phyloP scores from a whole-genome alignment of 2,113 vertebrate species.

The Podarcis muralis region DNA sequence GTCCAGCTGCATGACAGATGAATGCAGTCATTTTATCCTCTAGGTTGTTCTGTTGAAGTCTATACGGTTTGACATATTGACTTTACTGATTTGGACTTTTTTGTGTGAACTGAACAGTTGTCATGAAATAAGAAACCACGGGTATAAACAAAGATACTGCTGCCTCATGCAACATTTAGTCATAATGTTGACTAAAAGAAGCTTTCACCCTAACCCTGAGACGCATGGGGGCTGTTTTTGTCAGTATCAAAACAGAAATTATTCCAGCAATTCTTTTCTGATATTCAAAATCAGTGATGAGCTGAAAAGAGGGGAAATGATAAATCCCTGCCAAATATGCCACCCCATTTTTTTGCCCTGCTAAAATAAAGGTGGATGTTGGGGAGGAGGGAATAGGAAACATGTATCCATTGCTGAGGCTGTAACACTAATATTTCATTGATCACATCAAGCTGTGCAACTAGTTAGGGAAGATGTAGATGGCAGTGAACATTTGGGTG shows the following conservation, averaged over 20 bases:
- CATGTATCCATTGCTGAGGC: neutral
- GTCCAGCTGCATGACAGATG: constrained; percentile 56
- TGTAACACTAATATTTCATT: neutral
- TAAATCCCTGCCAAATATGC: neutral
- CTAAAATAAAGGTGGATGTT: no score
- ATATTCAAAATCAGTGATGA: neutral
- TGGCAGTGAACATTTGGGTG: neutral
- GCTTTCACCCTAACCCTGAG: neutral
- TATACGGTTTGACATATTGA: constrained; percentile 48
- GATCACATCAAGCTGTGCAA: neutral
- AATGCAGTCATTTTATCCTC: constrained; percentile 61
- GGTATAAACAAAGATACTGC: neutral
- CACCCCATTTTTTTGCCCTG: no score
- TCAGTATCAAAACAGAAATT: neutral
- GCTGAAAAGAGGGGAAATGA: neutral
- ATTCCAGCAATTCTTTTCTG: neutral
- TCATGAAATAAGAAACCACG: neutral
- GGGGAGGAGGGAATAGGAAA: no score
- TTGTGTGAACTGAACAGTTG: constrained; percentile 32
- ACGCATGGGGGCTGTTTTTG: neutral
- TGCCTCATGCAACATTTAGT: neutral
- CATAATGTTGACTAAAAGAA: neutral
- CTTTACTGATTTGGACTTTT: constrained; percentile 39
- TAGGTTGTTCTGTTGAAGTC: constrained; percentile 43
- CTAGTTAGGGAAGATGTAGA: neutral